Percentiles rank a stretch among this genome's conserved stretches.
Conservation (phyloP, 2,797 vertebrate genomes). For the Pantherophis vulpinus region DNA sequence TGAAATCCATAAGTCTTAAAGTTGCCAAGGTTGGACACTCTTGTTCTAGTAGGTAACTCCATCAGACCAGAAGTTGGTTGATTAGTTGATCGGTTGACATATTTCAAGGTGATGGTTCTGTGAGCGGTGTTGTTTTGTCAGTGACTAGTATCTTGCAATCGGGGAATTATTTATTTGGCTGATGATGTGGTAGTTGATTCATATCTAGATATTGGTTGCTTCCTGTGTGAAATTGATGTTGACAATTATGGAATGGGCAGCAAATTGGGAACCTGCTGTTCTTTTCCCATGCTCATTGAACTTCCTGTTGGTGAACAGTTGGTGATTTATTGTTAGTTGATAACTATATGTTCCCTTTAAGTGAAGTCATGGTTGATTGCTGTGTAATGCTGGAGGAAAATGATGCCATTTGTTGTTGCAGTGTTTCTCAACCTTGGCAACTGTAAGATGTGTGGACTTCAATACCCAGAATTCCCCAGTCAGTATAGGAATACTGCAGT, state of each 20-base stretch:
- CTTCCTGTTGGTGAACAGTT: not conserved
- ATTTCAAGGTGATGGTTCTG: not conserved
- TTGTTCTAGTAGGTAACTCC: not conserved
- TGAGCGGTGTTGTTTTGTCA: not conserved
- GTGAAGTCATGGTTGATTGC: not conserved
- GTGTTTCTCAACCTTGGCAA: not conserved
- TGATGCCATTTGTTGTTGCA: not conserved
- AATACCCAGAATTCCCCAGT: not conserved
- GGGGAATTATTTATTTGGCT: not conserved
- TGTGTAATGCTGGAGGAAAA: not conserved
- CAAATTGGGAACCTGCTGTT: not conserved
- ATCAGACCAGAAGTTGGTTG: not conserved
- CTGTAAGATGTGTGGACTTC: not conserved
- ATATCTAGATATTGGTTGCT: not conserved
- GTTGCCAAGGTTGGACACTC: not conserved
- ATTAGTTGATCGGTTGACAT: not conserved
- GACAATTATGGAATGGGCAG: not conserved
- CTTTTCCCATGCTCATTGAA: not conserved
- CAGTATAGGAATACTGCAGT: not conserved
- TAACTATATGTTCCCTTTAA: not conserved
- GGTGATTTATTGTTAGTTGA: not conserved
- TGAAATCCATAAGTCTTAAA: not conserved
- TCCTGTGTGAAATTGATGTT: not conserved
- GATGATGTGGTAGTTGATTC: not conserved
- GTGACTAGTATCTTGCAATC: not conserved